Base-by-base conservation (phyloP, 2,888 invertebrate genomes). In the Athalia cordata region DNA sequence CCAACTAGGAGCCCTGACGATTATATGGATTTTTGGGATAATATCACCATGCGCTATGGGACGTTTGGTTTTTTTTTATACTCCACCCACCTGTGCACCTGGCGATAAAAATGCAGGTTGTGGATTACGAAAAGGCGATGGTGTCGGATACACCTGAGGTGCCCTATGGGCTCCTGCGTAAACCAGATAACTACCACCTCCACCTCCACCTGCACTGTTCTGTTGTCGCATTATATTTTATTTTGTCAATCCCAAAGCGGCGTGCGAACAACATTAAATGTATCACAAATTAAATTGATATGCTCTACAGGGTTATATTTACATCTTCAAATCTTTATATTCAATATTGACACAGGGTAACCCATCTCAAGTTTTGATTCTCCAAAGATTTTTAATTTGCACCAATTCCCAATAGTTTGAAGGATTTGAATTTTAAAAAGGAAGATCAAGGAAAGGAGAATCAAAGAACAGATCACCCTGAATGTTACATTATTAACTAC, bases 61-160 rank as follows among this genome's bases (percentile, higher is more conserved):
- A 52, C 7, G 43, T 72, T 13, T 50, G 75, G 62, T n/a, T 62
- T 50, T 59, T 5, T 75, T 15, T 43, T 6, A 75, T 72, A 77
- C 52, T 66, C 64, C 15, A 83, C 85, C 83, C 86, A 88, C 90
- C 89, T 90, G 88, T 81, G 87, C 85, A 83, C 87, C 88, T 79
- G 90, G 89, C 82, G 89, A 88, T 85, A 90, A 89, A 83, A 90
- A 90, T 86, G 89, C 90, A 86, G 88, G 87, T 84, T 90, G 90
- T 83, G 90, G 90, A 84, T 89, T 90, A 86, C 86, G 85, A 86
- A 89, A 90, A 80, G 88, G 89, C 81, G 89, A 89, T 83, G 87
- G 87, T 82, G 87, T 87, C 80, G 89, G 90, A 86, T 90, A 90
- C 81, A 90, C 88, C 86, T 90, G 89, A 49, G 89, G 89, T 83